Conservation (phyloP, 2,113 vertebrate species). For the Notothenia rossii region DNA sequence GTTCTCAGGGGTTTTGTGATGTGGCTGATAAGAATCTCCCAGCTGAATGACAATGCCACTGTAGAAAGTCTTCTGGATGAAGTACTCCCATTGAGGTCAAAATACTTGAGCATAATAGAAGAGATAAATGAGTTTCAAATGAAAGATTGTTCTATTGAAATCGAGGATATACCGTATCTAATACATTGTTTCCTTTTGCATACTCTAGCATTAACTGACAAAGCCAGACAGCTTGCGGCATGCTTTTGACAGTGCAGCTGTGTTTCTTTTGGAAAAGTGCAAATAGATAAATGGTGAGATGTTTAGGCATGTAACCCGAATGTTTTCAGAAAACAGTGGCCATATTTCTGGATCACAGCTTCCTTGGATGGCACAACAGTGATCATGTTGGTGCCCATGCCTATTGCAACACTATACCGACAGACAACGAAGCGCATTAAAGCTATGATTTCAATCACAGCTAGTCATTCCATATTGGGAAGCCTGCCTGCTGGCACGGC, state of each 20-base stretch:
- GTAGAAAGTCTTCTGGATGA: conserved; percentile 40
- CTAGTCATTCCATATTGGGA: conserved; percentile 60
- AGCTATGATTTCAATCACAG: conserved; percentile 65
- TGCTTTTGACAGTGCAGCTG: conserved; percentile 25
- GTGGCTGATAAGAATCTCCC: conserved; percentile 60
- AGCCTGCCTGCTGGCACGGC: conserved; percentile 67
- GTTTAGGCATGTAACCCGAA: conserved; percentile 37
- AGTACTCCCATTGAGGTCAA: conserved; percentile 51
- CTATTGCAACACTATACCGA: conserved; percentile 54
- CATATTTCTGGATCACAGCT: conserved; percentile 30
- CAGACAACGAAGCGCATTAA: conserved; percentile 56
- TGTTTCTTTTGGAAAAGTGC: conserved; percentile 26
- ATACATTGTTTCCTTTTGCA: conserved; percentile 25
- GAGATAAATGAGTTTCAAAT: conserved; percentile 44
- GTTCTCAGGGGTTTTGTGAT: conserved; percentile 66
- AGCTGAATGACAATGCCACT: conserved; percentile 59
- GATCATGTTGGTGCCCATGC: conserved; percentile 48
- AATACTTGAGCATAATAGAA: conserved; percentile 31
- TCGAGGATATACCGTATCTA: background rate
- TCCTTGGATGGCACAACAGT: conserved; percentile 16
- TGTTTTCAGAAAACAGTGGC: conserved; percentile 53
- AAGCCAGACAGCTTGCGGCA: conserved; percentile 22
- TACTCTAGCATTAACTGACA: conserved; percentile 11
- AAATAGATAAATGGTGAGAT: conserved; percentile 50
- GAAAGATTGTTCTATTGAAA: conserved; percentile 33